Evolutionary conservation across 2,113 vertebrate genomes (phyloP).

Genomic region (Hippocampus barbouri): DNA sequence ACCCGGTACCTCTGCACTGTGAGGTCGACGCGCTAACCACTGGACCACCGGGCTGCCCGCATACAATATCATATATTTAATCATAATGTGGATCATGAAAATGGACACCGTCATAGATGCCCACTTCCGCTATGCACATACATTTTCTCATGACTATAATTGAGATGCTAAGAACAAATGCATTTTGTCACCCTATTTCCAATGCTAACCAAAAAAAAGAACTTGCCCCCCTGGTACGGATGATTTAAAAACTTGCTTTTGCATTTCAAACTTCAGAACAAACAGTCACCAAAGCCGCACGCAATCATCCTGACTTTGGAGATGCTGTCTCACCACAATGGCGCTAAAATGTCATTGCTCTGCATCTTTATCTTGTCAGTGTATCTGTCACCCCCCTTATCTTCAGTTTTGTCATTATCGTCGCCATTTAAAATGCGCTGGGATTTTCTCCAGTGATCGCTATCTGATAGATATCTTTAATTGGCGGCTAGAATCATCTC

Average conservation of each 20-base stretch:
- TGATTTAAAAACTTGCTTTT: neutral
- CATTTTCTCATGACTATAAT: too few species aligned
- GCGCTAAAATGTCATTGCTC: slow-evolving; percentile 21
- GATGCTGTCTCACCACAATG: slow-evolving; percentile 6
- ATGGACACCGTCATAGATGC: too few species aligned
- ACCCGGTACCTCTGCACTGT: too few species aligned
- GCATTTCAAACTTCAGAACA: neutral
- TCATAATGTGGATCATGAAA: too few species aligned
- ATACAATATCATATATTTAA: too few species aligned
- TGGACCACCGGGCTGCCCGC: too few species aligned
- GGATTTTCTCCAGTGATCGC: slow-evolving; percentile 33
- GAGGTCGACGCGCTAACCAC: too few species aligned
- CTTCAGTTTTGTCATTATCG: slow-evolving; percentile 37
- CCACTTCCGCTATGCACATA: too few species aligned
- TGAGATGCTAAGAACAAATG: neutral
- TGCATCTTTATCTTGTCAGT: slow-evolving; percentile 27
- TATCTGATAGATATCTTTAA: slow-evolving; percentile 44
- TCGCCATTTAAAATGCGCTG: slow-evolving; percentile 35
- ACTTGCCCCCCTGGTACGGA: too few species aligned
- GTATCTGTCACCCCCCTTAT: slow-evolving; percentile 33
- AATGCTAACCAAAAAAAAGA: too few species aligned
- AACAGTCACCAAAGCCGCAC: neutral
- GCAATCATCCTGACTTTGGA: neutral
- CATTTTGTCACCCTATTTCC: too few species aligned
- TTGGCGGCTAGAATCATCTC: slow-evolving; percentile 56